These are phyloP conservation scores for Cuniculus paca DNA, from an alignment of 2,797 vertebrate genomes.

Conservation along the genomic window DNA sequence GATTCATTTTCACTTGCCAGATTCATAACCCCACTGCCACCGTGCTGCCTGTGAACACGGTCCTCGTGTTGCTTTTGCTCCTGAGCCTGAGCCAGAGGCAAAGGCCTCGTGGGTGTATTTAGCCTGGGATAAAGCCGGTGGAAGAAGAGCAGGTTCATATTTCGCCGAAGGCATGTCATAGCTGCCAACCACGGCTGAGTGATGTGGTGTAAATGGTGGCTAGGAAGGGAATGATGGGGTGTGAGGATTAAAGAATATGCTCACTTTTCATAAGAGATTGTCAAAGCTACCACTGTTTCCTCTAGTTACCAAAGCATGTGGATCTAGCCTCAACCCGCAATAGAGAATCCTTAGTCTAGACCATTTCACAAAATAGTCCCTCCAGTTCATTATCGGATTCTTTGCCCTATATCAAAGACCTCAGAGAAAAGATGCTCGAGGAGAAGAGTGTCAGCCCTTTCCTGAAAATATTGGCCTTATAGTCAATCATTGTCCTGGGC, in stretches of 20 bases:
- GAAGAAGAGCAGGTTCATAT: constrained; percentile 70
- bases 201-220: constrained; percentile 80
- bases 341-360: constrained; percentile 11
- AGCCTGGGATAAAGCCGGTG: constrained; percentile 64
- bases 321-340: constrained; percentile 55
- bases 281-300: constrained; percentile 72
- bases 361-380: neutral
- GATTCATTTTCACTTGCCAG: constrained; percentile 49
- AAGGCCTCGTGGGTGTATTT: constrained; percentile 63
- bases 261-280: constrained; percentile 81
- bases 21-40: neutral
- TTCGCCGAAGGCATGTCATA: constrained; percentile 66
- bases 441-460: constrained; percentile 33
- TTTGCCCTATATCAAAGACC: neutral
- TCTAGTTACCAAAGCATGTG: constrained; percentile 69
- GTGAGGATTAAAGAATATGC: constrained; percentile 82
- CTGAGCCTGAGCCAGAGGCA: constrained; percentile 54
- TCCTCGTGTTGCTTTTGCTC: constrained; percentile 37
- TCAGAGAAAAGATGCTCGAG: constrained; percentile 23
- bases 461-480: neutral
- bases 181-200: constrained; percentile 69
- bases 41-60: neutral
- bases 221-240: constrained; percentile 79
- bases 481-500: neutral
- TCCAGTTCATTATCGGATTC: constrained; percentile 3